A percentile compares a stretch with the other conserved stretches of the same genome.
Evolutionary conservation across 2,797 vertebrate genomes (phyloP).

Genomic region (Arrhamphus sclerolepis): DNA sequence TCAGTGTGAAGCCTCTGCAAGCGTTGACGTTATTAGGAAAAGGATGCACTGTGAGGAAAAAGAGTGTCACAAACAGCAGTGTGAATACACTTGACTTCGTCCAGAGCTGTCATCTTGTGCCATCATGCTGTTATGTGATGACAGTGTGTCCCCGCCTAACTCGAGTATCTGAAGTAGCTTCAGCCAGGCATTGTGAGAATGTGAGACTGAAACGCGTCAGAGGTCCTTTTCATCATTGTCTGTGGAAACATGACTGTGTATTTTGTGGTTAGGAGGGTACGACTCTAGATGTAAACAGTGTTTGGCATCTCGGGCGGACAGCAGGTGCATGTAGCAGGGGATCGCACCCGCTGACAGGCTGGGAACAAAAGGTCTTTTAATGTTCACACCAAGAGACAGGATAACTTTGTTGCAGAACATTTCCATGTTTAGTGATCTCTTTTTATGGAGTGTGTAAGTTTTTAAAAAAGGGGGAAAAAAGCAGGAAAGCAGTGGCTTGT

Average conservation of each 20-base stretch:
- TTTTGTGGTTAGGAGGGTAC: constrained; percentile 11
- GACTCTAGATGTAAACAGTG: constrained; percentile 1
- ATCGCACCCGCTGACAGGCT: constrained; percentile 23
- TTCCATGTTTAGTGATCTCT: too few relatives aligned
- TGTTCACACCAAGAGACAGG: not conserved
- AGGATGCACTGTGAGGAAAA: not conserved
- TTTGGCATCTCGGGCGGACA: constrained; percentile 21
- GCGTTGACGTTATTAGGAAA: not conserved
- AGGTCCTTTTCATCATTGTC: constrained; percentile 20
- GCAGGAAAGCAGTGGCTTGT: too few relatives aligned
- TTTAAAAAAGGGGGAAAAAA: too few relatives aligned
- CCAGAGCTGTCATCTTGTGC: constrained; percentile 1
- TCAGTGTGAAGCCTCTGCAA: constrained; percentile 2
- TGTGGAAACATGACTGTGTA: constrained; percentile 1
- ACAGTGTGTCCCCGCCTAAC: constrained; percentile 28
- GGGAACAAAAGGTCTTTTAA: not conserved
- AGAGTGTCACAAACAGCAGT: not conserved
- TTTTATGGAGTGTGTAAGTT: too few relatives aligned
- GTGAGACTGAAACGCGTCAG: constrained; percentile 15
- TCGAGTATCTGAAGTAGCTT: constrained; percentile 27
- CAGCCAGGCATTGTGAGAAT: constrained; percentile 11
- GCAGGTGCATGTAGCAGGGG: constrained; percentile 12
- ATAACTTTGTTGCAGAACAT: too few relatives aligned
- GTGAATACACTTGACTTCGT: constrained; percentile 10
- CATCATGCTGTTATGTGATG: constrained; percentile 22